Base-by-base conservation (phyloP, 2,113 vertebrate species). In the Pseudorhombus dupliciocellatus region DNA sequence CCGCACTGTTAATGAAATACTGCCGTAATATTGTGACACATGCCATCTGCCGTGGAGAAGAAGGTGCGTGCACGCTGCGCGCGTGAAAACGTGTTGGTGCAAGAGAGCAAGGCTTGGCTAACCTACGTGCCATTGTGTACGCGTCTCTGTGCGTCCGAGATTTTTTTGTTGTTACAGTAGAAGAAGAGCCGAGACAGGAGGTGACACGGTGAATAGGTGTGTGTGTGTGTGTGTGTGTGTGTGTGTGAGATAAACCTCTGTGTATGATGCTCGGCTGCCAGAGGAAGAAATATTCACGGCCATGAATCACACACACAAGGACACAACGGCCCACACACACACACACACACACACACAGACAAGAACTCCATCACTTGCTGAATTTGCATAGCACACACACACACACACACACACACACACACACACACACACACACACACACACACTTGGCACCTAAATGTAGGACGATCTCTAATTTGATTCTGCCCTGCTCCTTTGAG, bases 391-490 rank as follows among this genome's bases (percentile, higher is more conserved):
- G 40, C 14, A 9, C 46, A 22, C 31, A 20, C 55, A 28, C 79
- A 66, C 51, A 30, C 56, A 53, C 54, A 31, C 28, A 61, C 59
- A 37, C 50, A 59, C 52, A 56, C 51, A 30, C 42, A 22, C 64
- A 71, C 57, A 26, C 8, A 1, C 68, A 56, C 75, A 72, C 70
- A 63, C 78, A 77, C 65, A 54, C 66, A 67, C 58, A 26, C 20
- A 73, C 61, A 60, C 34, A 11, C 76, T 73, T 58, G 58, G 59
- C 57, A 87, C 86, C 83, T 85, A 91, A 89, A 92, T 91, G 91
- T 91, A 93, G 89, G 90, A 92, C 91, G 91, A 90, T 89, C 89
- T 90, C 88, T 94, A 93, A 94, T 93, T 93, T 91, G 90, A 93
- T 93, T 91, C 90, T 88, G 90, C 90, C 87, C 84, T 81, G 86